Evolutionary conservation across 2,797 vertebrate genomes (phyloP).

Genomic region (Mormyrus proboscirostris): DNA sequence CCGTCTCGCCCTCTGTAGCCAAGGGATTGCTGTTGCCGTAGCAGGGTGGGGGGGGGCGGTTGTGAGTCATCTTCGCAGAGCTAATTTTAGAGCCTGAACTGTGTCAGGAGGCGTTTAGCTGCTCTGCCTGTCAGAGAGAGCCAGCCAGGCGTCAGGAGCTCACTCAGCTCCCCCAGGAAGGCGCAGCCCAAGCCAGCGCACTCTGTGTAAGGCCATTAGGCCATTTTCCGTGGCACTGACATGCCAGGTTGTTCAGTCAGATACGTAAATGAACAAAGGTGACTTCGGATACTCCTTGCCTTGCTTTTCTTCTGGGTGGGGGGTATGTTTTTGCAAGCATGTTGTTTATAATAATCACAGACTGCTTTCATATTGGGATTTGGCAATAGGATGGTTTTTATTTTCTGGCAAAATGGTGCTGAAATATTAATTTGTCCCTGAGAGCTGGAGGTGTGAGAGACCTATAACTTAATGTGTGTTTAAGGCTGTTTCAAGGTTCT

Average conservation of each 20-base stretch:
- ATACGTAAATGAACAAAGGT: neutral
- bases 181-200: neutral
- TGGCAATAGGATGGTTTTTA: constrained; percentile 6
- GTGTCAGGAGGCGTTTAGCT: constrained; percentile 10
- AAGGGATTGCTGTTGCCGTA: constrained; percentile 13
- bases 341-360: neutral
- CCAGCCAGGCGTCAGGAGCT: neutral
- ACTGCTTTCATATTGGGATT: neutral
- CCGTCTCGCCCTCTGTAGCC: neutral
- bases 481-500: neutral
- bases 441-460: neutral
- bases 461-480: neutral
- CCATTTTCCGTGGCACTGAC: neutral
- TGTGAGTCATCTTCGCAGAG: neutral
- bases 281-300: neutral
- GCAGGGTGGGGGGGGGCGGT: neutral
- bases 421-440: neutral
- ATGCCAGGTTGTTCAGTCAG: neutral
- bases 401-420: neutral
- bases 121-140: constrained; percentile 13
- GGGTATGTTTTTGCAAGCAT: neutral
- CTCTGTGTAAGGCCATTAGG: neutral
- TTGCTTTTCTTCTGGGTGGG: neutral
- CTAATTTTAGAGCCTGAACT: constrained; percentile 22
- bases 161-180: neutral